Evolutionary conservation across 2,797 vertebrate genomes (phyloP).

Genomic region (Sciurus carolinensis): DNA sequence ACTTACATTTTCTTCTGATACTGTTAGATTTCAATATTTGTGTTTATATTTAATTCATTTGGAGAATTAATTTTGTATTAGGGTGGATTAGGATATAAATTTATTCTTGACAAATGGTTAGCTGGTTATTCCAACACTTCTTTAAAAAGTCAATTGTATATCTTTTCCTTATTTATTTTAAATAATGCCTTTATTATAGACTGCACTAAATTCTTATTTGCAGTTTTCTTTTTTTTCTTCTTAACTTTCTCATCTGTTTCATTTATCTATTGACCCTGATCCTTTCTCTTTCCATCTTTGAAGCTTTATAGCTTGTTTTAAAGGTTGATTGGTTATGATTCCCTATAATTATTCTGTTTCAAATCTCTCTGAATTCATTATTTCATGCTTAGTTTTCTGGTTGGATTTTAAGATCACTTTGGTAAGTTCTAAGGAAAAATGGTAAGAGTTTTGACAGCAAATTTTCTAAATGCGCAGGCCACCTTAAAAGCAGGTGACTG

Average conservation of each 20-base stretch:
- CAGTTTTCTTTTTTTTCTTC: neutral
- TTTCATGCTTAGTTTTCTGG: neutral
- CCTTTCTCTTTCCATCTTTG: conserved; percentile 9
- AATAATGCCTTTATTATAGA: neutral
- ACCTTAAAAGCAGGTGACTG: neutral
- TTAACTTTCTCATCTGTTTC: neutral
- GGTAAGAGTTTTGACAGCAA: neutral
- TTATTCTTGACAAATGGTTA: conserved; percentile 1
- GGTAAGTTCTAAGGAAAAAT: neutral
- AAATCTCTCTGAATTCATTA: neutral
- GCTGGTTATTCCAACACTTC: neutral
- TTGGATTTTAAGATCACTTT: conserved; percentile 37
- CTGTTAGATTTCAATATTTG: conserved; percentile 35
- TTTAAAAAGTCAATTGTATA: neutral
- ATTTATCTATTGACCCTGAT: neutral
- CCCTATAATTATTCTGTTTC: neutral
- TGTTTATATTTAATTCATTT: conserved; percentile 54
- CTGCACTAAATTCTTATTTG: neutral
- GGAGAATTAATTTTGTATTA: conserved; percentile 53
- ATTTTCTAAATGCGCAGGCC: neutral
- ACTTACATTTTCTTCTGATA: conserved; percentile 7
- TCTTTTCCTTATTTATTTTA: conserved; percentile 19
- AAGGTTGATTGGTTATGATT: neutral
- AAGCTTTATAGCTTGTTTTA: conserved; percentile 31
- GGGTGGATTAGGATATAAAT: neutral